Base-by-base conservation (phyloP, 2,797 vertebrate genomes). In the Urocyon cinereoargenteus region DNA sequence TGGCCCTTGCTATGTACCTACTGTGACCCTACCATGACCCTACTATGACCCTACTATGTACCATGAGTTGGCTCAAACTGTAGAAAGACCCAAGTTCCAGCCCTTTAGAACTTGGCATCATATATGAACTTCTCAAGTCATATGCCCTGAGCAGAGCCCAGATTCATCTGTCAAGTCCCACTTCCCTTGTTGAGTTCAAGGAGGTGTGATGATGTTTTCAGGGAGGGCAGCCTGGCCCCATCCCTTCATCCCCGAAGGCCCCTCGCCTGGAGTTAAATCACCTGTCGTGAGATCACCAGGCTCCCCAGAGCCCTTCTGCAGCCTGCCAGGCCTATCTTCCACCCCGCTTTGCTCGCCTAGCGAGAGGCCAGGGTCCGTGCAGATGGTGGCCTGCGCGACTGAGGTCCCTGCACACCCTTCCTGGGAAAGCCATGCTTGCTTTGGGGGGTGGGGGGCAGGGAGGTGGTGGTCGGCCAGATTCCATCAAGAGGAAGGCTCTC, bases 401-500 rank as follows among this genome's bases (percentile, higher is more conserved):
- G 0, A 62, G 55, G 28, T 2, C 66, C 53, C 34, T 18, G 59
- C 15, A 7, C 15, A 14, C 31, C 22, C 77, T 79, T n/a, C 91
- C 40, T 6, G 7, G 87, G 75, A 82, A 90, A 81, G 49, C 57
- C 19, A 28, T 4, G 19, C n/a, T 79, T 70, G 57, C 14, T 0
- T 91, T 68, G 53, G 6, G 40, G 40, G 40, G 49, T 16, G 24
- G 31, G 1, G 81, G 61, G 75, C 22, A 6, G 51, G 78, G 85
- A 90, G 88, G 93, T 78, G 51, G 96, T 89, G 96, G 96, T 97
- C 45, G 61, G 75, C 2, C 26, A 92, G 78, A 57, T 82, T 75
- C 78, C 28, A 7, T 88, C 78, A 92, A 96, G 91, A 83, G 73
- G 94, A 97, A 98, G 96, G 90, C 97, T 96, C 94, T 96, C 86